Conservation (phyloP, 2,113 vertebrate genomes). For the Antechinus stuartii region DNA sequence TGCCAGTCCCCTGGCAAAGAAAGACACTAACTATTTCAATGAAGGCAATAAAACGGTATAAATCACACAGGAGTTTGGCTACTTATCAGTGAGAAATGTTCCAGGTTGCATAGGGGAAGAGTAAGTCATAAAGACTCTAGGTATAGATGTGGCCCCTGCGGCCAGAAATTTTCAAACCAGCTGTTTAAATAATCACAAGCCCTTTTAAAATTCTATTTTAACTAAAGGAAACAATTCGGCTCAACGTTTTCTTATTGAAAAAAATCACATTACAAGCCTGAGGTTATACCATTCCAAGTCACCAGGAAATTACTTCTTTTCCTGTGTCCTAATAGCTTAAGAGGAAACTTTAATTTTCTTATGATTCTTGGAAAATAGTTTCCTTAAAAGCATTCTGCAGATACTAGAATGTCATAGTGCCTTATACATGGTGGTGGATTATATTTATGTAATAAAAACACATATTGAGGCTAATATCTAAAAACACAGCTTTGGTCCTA, state of each 20-base stretch:
- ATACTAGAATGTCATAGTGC: not conserved
- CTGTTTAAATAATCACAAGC: not conserved
- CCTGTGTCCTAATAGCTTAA: slow-evolving; percentile 37
- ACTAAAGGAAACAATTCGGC: slow-evolving; percentile 6
- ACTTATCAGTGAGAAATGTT: not conserved
- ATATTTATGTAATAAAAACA: too few species aligned
- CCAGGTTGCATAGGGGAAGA: not conserved
- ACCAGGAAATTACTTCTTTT: slow-evolving; percentile 46
- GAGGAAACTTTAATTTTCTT: slow-evolving; percentile 17
- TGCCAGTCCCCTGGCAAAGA: not conserved
- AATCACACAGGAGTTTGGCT: not conserved
- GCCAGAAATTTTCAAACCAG: not conserved
- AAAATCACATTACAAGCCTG: not conserved
- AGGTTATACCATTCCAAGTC: not conserved
- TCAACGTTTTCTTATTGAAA: not conserved
- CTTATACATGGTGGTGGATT: not conserved
- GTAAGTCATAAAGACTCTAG: not conserved
- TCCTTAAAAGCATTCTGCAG: not conserved
- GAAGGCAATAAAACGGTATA: not conserved
- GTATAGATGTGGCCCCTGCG: not conserved
- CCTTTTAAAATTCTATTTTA: slow-evolving; percentile 46
- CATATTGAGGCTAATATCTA: not conserved
- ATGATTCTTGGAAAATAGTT: slow-evolving; percentile 28
- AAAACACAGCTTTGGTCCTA: not conserved
- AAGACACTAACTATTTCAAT: not conserved